Evolutionary conservation across 2,113 vertebrate species (phyloP).

Genomic region (Thunnus maccoyii): DNA sequence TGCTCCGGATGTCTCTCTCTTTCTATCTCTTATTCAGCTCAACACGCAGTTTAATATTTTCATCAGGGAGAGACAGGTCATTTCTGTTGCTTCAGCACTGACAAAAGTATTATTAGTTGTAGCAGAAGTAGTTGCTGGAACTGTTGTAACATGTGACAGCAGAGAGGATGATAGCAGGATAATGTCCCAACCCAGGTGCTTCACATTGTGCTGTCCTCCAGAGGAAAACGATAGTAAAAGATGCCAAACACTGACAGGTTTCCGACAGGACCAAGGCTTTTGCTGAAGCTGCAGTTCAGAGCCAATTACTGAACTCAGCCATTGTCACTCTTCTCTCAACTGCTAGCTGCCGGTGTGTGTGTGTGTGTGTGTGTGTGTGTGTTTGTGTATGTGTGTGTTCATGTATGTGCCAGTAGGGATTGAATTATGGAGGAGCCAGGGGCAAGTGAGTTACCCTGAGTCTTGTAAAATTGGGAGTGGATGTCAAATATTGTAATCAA

Average conservation of each 20-base stretch:
- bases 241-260: slow-evolving; percentile 62
- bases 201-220: slow-evolving; percentile 52
- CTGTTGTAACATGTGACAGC: slow-evolving; percentile 60
- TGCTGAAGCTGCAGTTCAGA: slow-evolving; percentile 75
- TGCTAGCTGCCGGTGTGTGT: slow-evolving; percentile 20
- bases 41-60: slow-evolving; percentile 37
- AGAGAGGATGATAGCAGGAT: slow-evolving; percentile 22
- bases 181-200: slow-evolving; percentile 60
- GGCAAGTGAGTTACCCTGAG: neutral
- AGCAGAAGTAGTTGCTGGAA: slow-evolving; percentile 40
- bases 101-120: slow-evolving; percentile 66
- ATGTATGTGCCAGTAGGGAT: slow-evolving; percentile 5
- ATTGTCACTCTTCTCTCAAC: slow-evolving; percentile 61
- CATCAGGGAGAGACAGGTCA: slow-evolving; percentile 38
- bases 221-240: slow-evolving; percentile 54
- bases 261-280: slow-evolving; percentile 63
- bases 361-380: slow-evolving; percentile 2
- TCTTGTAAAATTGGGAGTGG: neutral
- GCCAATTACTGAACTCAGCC: slow-evolving; percentile 75
- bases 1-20: slow-evolving; percentile 11
- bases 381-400: slow-evolving; percentile 30
- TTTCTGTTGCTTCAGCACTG: slow-evolving; percentile 48
- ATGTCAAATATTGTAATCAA: neutral
- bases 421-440: neutral
- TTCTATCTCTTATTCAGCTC: slow-evolving; percentile 4